Conservation (phyloP, 2,888 invertebrate genomes). For the Rhingia rostrata region DNA sequence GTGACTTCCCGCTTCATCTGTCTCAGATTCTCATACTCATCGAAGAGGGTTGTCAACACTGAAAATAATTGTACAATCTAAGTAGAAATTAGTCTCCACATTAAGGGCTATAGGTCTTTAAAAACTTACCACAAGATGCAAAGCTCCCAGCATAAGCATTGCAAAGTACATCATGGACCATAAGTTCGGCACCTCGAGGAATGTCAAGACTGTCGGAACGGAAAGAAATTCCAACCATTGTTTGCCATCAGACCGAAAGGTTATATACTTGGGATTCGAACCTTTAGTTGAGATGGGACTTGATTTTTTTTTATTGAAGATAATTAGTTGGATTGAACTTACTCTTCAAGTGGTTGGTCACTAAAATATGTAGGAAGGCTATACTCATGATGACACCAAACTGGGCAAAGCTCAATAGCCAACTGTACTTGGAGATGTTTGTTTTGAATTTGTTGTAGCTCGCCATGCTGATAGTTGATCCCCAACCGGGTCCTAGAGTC, state of each 20-base stretch:
- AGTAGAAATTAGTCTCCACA: constrained; percentile 11
- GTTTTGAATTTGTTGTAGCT: constrained; percentile 68
- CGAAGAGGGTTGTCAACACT: constrained; percentile 79
- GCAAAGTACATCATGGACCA: constrained; percentile 67
- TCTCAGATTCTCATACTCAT: constrained; percentile 80
- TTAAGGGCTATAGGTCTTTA: neutral
- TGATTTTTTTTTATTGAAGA: neutral
- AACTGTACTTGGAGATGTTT: constrained; percentile 68
- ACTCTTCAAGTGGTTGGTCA: constrained; percentile 61
- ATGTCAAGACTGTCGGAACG: constrained; percentile 53
- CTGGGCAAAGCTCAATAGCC: constrained; percentile 62
- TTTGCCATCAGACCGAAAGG: constrained; percentile 75
- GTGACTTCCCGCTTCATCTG: constrained; percentile 76
- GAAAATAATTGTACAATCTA: constrained; percentile 78
- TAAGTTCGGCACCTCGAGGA: constrained; percentile 58
- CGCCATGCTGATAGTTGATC: constrained; percentile 61
- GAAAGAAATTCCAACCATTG: constrained; percentile 61
- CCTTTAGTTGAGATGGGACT: constrained; percentile 5
- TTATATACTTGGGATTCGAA: constrained; percentile 59
- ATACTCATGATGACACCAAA: constrained; percentile 78
- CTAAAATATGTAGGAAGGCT: constrained; percentile 84
- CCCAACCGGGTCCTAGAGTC: constrained; percentile 66
- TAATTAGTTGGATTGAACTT: neutral
- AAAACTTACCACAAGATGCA: constrained; percentile 60
- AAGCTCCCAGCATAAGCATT: constrained; percentile 63